A percentile compares a stretch with the other conserved stretches of the same genome.
Evolutionary conservation across 2,797 vertebrate genomes (phyloP).

Genomic region (Sebastes vulpes): DNA sequence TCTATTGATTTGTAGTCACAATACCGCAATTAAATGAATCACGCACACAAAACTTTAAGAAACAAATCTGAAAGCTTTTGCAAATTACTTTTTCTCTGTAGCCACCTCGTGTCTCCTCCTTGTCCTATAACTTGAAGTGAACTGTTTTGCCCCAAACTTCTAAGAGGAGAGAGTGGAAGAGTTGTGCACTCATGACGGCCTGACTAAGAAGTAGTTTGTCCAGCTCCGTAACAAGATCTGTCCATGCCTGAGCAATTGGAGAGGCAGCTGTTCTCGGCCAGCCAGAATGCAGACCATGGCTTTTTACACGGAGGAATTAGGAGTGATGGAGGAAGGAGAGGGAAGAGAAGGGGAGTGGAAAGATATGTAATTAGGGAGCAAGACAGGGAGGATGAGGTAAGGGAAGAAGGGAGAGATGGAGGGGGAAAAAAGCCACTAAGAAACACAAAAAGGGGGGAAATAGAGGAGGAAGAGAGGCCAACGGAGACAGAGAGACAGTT

Average conservation of each 20-base stretch:
- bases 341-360: not conserved
- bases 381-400: slow-evolving; percentile 41
- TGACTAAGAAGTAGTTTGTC: slow-evolving; percentile 42
- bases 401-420: slow-evolving; percentile 24
- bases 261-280: slow-evolving; percentile 58
- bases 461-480: slow-evolving; percentile 22
- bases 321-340: slow-evolving; percentile 52
- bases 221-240: slow-evolving; percentile 60
- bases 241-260: slow-evolving; percentile 62
- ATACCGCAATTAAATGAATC: not conserved
- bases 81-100: not conserved
- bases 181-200: slow-evolving; percentile 10
- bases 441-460: slow-evolving; percentile 30
- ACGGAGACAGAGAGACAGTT: slow-evolving; percentile 58
- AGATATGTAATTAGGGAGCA: slow-evolving; percentile 63
- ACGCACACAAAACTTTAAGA: not conserved
- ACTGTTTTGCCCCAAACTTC: slow-evolving; percentile 32
- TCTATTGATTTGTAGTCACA: not conserved
- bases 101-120: not conserved
- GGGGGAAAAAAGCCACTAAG: not conserved
- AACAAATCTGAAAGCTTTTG: not conserved
- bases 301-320: slow-evolving; percentile 55
- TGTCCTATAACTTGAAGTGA: slow-evolving; percentile 16
- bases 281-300: slow-evolving; percentile 18
- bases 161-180: slow-evolving; percentile 34